phyloP scores from a whole-genome alignment of 92 coral and sea anemone species.

The Heliopora coerulea region DNA sequence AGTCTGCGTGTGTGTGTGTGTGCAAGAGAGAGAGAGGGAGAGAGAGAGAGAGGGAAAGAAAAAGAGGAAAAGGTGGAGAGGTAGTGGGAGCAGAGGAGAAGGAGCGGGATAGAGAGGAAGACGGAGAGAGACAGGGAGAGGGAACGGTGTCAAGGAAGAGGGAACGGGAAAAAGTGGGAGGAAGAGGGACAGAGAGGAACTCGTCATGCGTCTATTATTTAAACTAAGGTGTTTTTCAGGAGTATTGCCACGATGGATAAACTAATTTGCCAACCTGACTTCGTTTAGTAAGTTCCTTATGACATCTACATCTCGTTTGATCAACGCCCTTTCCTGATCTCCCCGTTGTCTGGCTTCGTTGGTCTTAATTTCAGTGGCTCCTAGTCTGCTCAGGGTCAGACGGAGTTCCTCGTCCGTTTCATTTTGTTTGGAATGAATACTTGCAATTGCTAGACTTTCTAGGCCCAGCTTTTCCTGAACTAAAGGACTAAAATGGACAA shows the following conservation, averaged over 20 bases:
- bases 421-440: constrained; percentile 89
- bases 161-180: too few species aligned
- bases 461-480: constrained; percentile 96
- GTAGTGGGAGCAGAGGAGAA: too few species aligned
- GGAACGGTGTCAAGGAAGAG: too few species aligned
- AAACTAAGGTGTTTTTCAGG: not conserved
- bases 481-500: constrained; percentile 66
- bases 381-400: constrained; percentile 73
- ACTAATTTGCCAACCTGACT: constrained; percentile 63
- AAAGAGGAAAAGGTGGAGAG: too few species aligned
- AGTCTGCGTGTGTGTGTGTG: too few species aligned
- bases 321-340: constrained; percentile 75
- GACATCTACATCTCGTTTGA: constrained; percentile 92
- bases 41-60: too few species aligned
- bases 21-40: too few species aligned
- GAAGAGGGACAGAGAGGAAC: too few species aligned
- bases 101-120: too few species aligned
- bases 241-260: not conserved
- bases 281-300: constrained; percentile 80
- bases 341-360: constrained; percentile 91
- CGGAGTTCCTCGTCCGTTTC: constrained; percentile 87
- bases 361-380: constrained; percentile 89
- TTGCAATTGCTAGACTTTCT: constrained; percentile 95
- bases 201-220: too few species aligned
- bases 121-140: too few species aligned